Base-by-base conservation (phyloP, 2,113 vertebrate species). In the Garra rufa region DNA sequence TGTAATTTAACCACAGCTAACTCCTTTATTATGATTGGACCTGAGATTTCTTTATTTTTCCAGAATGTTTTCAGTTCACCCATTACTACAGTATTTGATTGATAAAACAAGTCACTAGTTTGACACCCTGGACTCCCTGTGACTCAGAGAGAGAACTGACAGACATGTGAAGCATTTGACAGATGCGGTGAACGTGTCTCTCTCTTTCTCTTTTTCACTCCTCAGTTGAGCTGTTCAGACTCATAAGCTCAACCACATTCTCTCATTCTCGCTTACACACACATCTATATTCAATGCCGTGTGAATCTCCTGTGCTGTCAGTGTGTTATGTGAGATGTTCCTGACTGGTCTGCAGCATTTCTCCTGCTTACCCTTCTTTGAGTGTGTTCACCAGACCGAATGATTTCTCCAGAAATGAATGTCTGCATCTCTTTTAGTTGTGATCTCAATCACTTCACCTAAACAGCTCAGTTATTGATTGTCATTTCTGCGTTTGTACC, bases 111-210 rank as follows among this genome's bases (percentile, higher is more conserved):
- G 10, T 44, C 10, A 71, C 69, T 44, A 14, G 4, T 71, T 44
- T 52, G 26, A 52, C 73, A 76, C 30, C 14, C 21, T 44, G 13
- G 6, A 26, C 38, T 65, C n/a, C 24, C n/a, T n/a, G 34, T 43
- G 10, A n/a, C 17, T 34, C 71, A 48, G 24, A 28, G 24, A 74
- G 24, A 48, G 19, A 34, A 50, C 30, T 41, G 48, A 21, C 65
- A 48, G 71, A 75, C 67, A 11, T 70, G 61, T 14, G 65, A 80
- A 46, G 77, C 28, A 63, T 67, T 48, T 80, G 77, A 46, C 41
- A 26, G 17, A 69, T 21, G 65, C 1, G 4, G 19, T 69, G 19
- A 21, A 30, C 34, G 4, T 69, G 65, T 21, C 9, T 15, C 28
- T 34, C 74, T 38, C n/a, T 11, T 13, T 34, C 26, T 74, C 38